Percentiles rank a stretch among this genome's conserved stretches.
These are phyloP conservation scores for Osedax fenrisi DNA, from an alignment of 2,888 invertebrate genomes.

Conservation along the genomic window DNA sequence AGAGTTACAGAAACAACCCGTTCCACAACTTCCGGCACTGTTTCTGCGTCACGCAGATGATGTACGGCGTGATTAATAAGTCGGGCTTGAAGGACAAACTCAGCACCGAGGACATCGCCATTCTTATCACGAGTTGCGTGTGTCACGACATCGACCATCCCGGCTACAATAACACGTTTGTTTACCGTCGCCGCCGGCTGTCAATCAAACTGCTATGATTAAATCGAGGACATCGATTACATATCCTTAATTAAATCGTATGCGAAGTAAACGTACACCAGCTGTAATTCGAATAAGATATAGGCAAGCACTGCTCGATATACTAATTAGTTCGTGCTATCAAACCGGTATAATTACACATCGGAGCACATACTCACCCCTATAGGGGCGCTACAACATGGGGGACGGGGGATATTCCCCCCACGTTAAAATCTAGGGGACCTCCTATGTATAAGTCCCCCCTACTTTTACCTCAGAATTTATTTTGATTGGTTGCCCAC, in stretches of 20 bases:
- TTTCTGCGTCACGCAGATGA: slow-evolving; percentile 77
- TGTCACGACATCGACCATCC: slow-evolving; percentile 51
- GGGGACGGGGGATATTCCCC: no score
- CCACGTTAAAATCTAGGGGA: no score
- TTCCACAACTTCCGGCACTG: slow-evolving; percentile 77
- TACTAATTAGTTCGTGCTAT: no score
- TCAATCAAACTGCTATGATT: background rate
- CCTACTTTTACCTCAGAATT: no score
- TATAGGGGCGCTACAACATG: no score
- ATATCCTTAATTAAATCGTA: background rate
- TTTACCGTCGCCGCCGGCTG: slow-evolving; percentile 57
- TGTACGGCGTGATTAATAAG: slow-evolving; percentile 53
- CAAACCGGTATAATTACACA: no score
- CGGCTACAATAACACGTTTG: slow-evolving; percentile 50
- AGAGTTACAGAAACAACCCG: slow-evolving; percentile 67
- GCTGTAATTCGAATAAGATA: background rate
- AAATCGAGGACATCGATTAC: background rate
- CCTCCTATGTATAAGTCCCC: no score
- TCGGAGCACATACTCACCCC: no score
- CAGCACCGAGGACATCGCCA: slow-evolving; percentile 46
- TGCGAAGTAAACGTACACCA: background rate
- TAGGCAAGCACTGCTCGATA: no score
- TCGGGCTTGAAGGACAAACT: slow-evolving; percentile 46
- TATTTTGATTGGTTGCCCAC: no score
- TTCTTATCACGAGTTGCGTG: slow-evolving; percentile 53